Base-by-base conservation (phyloP, 2,113 vertebrate species). In the Marcusenius ussheri region DNA sequence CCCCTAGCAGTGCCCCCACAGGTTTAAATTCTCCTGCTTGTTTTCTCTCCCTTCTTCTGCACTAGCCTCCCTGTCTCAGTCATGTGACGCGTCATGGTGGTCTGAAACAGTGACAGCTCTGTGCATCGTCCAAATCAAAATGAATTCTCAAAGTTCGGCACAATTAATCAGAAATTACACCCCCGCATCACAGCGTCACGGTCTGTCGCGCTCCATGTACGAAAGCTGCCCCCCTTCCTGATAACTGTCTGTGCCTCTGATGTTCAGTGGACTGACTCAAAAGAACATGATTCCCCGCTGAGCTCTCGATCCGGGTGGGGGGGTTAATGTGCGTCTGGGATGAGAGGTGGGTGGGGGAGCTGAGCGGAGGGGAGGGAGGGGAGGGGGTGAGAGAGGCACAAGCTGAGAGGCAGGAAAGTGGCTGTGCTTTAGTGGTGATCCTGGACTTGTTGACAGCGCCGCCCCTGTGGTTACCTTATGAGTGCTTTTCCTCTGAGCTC, bases 261-360 rank as follows among this genome's bases (percentile, higher is more conserved):
- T 95, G 95, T 95, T 95, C 95, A 94, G 91, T 91, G 93, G 91
- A 94, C 95, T 94, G 93, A 88, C 62, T 91, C 94, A 84, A 91
- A 93, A 93, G 93, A 96, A 96, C 95, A 96, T 94, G 95, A 90
- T 93, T 94, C 93, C 95, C 94, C 92, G 91, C 93, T 92, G 93
- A 92, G 92, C 89, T 92, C 84, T 50, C 91, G 93, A 89, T 90
- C 89, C 84, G 84, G 90, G 90, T 88, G 90, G 87, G 80, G 89
- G 94, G 96, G 95, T 96, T 95, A 96, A 94, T 94, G 94, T 92
- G 91, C 84, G 92, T 93, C 94, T 93, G 92, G 93, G 93, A 92
- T 91, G 80, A 39, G 56, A 42, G 83, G 85, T 91, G 93, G 89
- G 89, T 91, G 93, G 83, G 88, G 31, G 88, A 88, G 53, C 89